These are phyloP conservation scores for Eulithis testata DNA, from an alignment of 2,888 invertebrate species.

Conservation along the genomic window DNA sequence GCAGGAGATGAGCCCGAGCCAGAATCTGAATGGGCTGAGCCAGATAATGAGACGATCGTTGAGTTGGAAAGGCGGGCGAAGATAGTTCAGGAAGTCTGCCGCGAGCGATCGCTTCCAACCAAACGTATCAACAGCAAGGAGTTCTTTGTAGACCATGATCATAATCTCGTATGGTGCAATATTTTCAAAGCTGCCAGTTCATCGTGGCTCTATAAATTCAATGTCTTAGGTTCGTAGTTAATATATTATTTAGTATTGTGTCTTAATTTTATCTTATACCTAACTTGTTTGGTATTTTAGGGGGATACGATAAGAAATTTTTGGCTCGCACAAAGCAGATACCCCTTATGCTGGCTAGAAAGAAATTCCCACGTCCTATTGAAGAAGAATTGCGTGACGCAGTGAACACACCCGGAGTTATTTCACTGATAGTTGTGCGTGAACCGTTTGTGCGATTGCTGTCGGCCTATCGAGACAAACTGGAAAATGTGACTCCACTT, in stretches of 20 bases:
- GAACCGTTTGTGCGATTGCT: conserved; percentile 90
- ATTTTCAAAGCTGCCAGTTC: conserved; percentile 91
- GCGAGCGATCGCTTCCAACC: conserved; percentile 57
- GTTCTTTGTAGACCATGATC: conserved; percentile 88
- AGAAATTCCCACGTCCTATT: conserved; percentile 88
- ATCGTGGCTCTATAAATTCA: conserved; percentile 92
- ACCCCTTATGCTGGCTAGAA: conserved; percentile 87
- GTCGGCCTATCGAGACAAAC: conserved; percentile 89
- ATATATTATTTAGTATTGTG: not conserved
- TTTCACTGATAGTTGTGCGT: conserved; percentile 88
- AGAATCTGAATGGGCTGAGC: conserved; percentile 64
- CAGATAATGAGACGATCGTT: conserved; percentile 66
- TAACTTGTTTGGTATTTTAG: conserved; percentile 61
- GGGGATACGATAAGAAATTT: conserved; percentile 85
- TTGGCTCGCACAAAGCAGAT: conserved; percentile 85
- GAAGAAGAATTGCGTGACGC: conserved; percentile 86
- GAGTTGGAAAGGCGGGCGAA: conserved; percentile 80
- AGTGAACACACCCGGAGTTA: conserved; percentile 83
- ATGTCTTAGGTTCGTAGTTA: conserved; percentile 84
- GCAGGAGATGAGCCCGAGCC: conserved; percentile 61
- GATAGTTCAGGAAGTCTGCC: conserved; percentile 79
- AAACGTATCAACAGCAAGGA: conserved; percentile 88
- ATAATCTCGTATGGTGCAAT: conserved; percentile 90
- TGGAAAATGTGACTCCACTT: conserved; percentile 88
- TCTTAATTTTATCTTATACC: not conserved